Conservation (phyloP, 2,113 vertebrate species). For the Pelmatolapia mariae region DNA sequence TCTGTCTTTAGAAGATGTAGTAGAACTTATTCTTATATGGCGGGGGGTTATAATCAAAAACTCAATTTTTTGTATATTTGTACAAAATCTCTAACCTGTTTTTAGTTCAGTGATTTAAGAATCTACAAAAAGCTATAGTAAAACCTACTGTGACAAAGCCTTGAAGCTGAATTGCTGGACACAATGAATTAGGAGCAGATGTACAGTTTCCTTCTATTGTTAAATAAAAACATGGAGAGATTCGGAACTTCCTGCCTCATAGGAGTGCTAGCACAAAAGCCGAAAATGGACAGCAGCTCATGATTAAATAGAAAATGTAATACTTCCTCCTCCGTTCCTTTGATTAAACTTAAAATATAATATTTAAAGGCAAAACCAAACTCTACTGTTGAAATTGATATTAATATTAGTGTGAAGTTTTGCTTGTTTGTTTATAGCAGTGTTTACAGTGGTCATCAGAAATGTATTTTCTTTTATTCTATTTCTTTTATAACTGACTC, state of each 20-base stretch:
- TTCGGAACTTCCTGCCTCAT: conserved; percentile 16
- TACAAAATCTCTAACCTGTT: background rate
- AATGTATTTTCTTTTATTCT: background rate
- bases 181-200: background rate
- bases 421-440: background rate
- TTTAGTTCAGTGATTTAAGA: background rate
- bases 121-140: background rate
- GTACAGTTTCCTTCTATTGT: conserved; percentile 65
- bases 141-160: background rate
- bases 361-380: background rate
- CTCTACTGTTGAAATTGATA: background rate
- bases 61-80: background rate
- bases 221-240: background rate
- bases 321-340: background rate
- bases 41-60: fast-evolving
- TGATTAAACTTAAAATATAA: background rate
- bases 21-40: background rate
- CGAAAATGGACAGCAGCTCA: background rate
- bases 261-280: background rate
- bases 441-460: background rate
- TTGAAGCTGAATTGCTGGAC: background rate
- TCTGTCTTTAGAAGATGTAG: background rate
- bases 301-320: background rate
- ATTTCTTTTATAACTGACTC: background rate
- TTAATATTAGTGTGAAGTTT: background rate